Conservation (phyloP, 2,888 invertebrate species). For the Nomada fucata region DNA sequence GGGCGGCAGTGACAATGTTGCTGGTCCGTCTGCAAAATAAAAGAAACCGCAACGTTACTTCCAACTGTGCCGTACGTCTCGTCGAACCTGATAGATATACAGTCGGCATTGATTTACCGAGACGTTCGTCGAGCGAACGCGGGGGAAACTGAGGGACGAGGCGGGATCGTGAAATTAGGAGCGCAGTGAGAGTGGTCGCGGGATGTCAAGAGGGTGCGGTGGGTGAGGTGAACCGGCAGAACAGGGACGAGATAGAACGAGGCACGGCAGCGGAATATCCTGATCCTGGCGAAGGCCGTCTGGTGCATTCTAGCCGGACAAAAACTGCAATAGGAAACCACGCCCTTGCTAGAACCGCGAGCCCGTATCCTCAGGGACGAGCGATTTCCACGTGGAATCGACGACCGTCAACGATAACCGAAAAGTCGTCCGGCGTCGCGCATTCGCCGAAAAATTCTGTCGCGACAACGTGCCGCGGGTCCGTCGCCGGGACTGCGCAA, state of each 20-base stretch:
- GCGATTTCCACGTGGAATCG: conserved; percentile 62
- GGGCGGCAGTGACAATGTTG: conserved; percentile 69
- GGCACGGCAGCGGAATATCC: conserved; percentile 73
- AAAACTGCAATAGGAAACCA: conserved; percentile 83
- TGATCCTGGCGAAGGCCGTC: conserved; percentile 82
- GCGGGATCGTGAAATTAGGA: conserved; percentile 44
- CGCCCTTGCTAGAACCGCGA: conserved; percentile 78
- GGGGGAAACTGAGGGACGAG: not conserved
- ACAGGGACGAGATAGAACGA: conserved; percentile 13
- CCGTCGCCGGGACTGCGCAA: not conserved
- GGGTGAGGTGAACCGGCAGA: conserved; percentile 44
- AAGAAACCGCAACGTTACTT: conserved; percentile 12
- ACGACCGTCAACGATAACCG: conserved; percentile 13
- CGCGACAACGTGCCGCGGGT: too few species aligned
- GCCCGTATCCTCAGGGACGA: conserved; percentile 79
- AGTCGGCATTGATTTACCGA: not conserved
- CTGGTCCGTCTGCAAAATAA: conserved; percentile 63
- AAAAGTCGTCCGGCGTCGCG: too few species aligned
- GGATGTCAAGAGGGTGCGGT: conserved; percentile 44
- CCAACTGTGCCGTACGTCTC: too few species aligned
- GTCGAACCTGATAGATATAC: too few species aligned
- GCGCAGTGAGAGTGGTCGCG: conserved; percentile 31
- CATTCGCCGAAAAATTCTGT: too few species aligned
- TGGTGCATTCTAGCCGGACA: conserved; percentile 81
- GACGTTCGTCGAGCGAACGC: too few species aligned